Base-by-base conservation (phyloP, 2,797 vertebrate species). In the Rhadinocentrus ornatus region DNA sequence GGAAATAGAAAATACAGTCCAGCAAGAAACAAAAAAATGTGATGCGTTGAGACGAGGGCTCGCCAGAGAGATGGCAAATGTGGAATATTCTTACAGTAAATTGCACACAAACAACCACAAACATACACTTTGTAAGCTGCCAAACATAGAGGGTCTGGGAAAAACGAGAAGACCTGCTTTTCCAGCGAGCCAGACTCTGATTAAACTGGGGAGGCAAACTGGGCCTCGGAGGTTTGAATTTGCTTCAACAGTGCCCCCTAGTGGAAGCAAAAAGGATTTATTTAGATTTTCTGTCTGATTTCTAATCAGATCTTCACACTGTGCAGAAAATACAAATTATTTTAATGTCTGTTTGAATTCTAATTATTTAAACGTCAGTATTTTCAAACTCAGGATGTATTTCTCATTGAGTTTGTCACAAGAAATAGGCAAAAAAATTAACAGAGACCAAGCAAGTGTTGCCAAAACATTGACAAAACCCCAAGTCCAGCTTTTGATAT, bases 161-260 rank as follows among this genome's bases (percentile, higher is more conserved):
- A 89, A 86, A 24, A 39, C 31, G 79, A 55, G 56, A 73, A 86
- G 80, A 85, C 86, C 82, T 87, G 67, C 77, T 83, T 66, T 80
- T 80, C 76, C 69, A 83, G 88, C 79, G 73, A 62, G 56, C 61
- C 65, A 72, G 62, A 62, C 64, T n/a, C 46, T 59, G 60, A 70
- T 86, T 86, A 79, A 87, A 83, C 50, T 35, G 34, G 39, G 63
- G 39, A 66, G 66, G 57, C 65, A 67, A 72, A 80, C 67, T 58
- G 77, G 32, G 3, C 8, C 15, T 56, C 15, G 3, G 39, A 66
- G 41, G 61, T 37, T 69, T 56, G 76, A 87, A 50, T 78, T 90
- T 88, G 85, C 78, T 76, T 90, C 90, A 93, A 93, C 89, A 93
- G 81, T 90, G 92, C 89, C 89, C 87, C 83, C 92, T 44, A 89